These are phyloP conservation scores for Rhinella marina DNA, from an alignment of 2,797 vertebrate species.

Conservation along the genomic window DNA sequence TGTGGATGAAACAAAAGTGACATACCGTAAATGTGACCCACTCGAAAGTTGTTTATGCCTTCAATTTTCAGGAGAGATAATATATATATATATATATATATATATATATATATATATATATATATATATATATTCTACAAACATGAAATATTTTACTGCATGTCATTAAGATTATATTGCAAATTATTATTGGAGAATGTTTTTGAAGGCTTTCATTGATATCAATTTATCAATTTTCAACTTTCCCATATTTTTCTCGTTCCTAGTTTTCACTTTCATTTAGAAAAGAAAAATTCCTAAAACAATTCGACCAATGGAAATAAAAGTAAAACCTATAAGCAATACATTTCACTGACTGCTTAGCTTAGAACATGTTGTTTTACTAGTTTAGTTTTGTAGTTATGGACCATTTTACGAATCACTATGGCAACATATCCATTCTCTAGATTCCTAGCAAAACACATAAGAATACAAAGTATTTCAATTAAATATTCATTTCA, in stretches of 20 bases:
- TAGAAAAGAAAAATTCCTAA: background rate
- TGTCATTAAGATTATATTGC: background rate
- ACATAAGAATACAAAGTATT: conserved; percentile 32
- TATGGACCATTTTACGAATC: conserved; percentile 28
- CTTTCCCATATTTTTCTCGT: background rate
- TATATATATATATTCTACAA: too few relatives aligned
- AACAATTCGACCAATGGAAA: background rate
- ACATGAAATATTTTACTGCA: background rate
- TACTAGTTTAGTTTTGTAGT: conserved; percentile 30
- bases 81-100: too few relatives aligned
- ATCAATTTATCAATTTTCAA: too few relatives aligned
- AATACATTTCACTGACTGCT: background rate
- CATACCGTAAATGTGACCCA: background rate
- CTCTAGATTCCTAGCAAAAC: conserved; percentile 31
- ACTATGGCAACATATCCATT: conserved; percentile 46
- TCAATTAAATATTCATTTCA: conserved; percentile 47
- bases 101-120: too few relatives aligned
- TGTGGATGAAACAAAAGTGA: background rate
- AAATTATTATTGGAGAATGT: background rate
- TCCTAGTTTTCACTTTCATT: background rate
- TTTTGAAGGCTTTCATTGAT: background rate
- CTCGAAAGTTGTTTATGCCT: too few relatives aligned
- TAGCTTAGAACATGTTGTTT: background rate
- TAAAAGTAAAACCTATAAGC: background rate
- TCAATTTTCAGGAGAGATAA: too few relatives aligned